phyloP scores from a whole-genome alignment of 2,113 vertebrate species.

The Aix galericulata region DNA sequence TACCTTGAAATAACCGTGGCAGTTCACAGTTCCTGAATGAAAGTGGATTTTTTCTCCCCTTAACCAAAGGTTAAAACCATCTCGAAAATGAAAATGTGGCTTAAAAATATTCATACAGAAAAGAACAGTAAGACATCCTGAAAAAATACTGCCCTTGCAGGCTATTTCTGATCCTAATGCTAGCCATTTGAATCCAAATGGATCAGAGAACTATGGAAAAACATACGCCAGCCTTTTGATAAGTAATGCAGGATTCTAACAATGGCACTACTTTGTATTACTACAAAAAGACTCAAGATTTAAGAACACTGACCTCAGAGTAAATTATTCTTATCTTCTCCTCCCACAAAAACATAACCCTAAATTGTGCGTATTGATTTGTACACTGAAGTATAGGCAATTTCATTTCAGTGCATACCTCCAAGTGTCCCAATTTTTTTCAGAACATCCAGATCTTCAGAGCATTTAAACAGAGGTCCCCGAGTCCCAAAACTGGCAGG shows the following conservation, averaged over 20 bases:
- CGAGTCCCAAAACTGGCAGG: conserved; percentile 51
- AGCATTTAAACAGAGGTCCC: conserved; percentile 59
- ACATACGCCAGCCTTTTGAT: background rate
- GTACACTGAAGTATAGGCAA: conserved; percentile 50
- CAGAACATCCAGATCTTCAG: conserved; percentile 56
- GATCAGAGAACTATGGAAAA: background rate
- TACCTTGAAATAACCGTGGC: background rate
- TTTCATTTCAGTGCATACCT: conserved; percentile 60
- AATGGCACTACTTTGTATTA: background rate
- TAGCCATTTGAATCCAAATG: background rate
- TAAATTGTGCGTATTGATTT: background rate
- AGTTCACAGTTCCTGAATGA: background rate
- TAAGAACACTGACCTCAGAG: background rate
- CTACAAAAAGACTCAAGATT: background rate
- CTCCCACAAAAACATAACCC: conserved; percentile 7
- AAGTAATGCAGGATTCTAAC: background rate
- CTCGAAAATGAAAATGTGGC: background rate
- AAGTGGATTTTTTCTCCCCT: background rate
- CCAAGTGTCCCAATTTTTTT: conserved; percentile 46
- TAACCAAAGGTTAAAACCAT: background rate
- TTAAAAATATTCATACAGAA: background rate
- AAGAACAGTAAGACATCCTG: background rate
- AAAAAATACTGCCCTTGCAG: background rate
- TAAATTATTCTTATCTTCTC: background rate
- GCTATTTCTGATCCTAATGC: background rate